Percentiles rank a stretch among this genome's conserved stretches.
Conservation (phyloP, 2,797 vertebrate genomes). For the Poeciliopsis infans region DNA sequence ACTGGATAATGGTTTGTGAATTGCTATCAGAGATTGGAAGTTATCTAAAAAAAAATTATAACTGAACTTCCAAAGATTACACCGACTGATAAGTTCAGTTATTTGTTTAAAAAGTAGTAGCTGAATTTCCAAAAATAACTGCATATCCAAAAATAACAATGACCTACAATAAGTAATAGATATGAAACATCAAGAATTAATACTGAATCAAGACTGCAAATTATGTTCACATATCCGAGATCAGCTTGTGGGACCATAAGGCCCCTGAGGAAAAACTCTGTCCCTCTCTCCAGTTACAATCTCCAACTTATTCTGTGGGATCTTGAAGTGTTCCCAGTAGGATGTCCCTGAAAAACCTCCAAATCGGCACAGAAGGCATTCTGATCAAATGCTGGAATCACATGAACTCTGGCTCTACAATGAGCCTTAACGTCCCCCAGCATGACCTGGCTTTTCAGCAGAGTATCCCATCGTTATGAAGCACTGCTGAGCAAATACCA, state of each 20-base stretch:
- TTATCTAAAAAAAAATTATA: not conserved
- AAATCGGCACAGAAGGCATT: not conserved
- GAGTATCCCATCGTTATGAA: not conserved
- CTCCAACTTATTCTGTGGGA: not conserved
- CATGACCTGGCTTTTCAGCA: not conserved
- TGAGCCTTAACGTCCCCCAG: not conserved
- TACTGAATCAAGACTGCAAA: not conserved
- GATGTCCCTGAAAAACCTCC: not conserved
- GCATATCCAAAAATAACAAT: not conserved
- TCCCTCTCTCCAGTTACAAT: not conserved
- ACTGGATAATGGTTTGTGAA: not conserved
- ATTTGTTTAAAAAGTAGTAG: not conserved
- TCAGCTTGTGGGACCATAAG: not conserved
- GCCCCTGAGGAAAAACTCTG: not conserved
- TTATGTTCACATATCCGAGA: not conserved
- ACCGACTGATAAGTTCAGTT: not conserved
- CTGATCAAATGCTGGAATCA: not conserved
- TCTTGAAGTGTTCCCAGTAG: not conserved
- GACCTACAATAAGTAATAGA: not conserved
- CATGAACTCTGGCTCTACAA: not conserved
- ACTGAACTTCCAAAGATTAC: not conserved
- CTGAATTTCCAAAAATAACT: too few relatives aligned
- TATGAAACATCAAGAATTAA: not conserved
- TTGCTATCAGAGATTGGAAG: not conserved
- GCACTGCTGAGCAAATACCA: not conserved